These are phyloP conservation scores for Siphamia tubifer DNA, from an alignment of 2,113 vertebrate species.

Conservation along the genomic window DNA sequence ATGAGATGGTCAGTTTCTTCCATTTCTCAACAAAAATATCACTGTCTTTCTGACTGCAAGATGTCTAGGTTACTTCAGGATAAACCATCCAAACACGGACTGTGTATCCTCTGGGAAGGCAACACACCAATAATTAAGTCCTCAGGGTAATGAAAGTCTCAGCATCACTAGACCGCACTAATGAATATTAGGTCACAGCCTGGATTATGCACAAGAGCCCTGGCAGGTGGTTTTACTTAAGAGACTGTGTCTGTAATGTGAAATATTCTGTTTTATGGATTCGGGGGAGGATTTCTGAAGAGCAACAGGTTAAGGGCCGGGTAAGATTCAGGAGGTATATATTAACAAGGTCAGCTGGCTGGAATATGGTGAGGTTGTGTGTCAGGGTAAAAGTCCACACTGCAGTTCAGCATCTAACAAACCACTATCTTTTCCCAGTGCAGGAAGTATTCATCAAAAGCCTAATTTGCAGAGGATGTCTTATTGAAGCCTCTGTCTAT, in stretches of 20 bases:
- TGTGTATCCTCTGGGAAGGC: constrained; percentile 6
- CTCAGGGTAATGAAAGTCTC: constrained; percentile 31
- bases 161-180: constrained; percentile 40
- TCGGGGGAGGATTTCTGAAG: not conserved
- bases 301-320: not conserved
- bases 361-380: constrained; percentile 5
- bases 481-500: not conserved
- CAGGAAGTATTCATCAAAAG: not conserved
- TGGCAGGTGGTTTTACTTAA: constrained; percentile 10
- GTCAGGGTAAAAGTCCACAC: not conserved
- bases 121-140: constrained; percentile 45
- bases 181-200: constrained; percentile 34
- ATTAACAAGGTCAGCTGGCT: not conserved
- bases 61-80: not conserved
- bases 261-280: not conserved
- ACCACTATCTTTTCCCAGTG: not conserved
- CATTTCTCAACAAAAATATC: not conserved
- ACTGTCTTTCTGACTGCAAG: not conserved
- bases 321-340: not conserved
- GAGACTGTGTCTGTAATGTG: constrained; percentile 12
- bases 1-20: not conserved
- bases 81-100: constrained; percentile 4
- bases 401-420: not conserved
- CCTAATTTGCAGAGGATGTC: not conserved
- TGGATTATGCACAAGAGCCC: not conserved